Conservation (phyloP, 2,888 invertebrate species). For the Leptodirus hochenwartii region DNA sequence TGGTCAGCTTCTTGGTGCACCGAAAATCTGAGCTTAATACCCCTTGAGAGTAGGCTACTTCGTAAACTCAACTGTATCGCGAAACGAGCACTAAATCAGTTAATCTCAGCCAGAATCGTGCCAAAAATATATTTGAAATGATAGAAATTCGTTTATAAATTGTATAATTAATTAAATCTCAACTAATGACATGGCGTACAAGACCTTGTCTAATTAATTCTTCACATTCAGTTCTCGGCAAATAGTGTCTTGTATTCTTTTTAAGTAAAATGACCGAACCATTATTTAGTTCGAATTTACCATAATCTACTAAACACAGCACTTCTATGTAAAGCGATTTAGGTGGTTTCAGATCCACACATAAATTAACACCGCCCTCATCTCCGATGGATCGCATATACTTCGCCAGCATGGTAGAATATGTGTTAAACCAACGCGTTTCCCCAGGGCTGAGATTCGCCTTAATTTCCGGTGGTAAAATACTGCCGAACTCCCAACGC, state of each 20-base stretch:
- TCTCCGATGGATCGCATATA: constrained; percentile 85
- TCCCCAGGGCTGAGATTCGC: constrained; percentile 64
- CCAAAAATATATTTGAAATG: no score
- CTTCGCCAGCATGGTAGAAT: constrained; percentile 66
- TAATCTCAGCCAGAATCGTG: no score
- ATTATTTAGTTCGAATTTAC: constrained; percentile 83
- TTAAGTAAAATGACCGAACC: constrained; percentile 79
- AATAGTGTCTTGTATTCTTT: constrained; percentile 78
- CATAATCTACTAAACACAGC: constrained; percentile 75
- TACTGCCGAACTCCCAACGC: constrained; percentile 91
- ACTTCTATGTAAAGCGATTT: constrained; percentile 88
- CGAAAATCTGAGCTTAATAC: no score
- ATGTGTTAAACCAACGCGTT: constrained; percentile 73
- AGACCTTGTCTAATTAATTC: constrained; percentile 79
- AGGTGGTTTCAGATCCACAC: constrained; percentile 75
- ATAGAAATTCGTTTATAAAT: no score
- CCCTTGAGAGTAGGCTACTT: no score
- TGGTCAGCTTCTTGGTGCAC: no score
- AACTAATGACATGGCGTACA: constrained; percentile 46
- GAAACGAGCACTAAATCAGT: no score
- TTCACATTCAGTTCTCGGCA: constrained; percentile 79
- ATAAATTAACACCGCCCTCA: constrained; percentile 67
- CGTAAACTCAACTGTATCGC: no score
- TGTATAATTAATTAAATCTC: no score
- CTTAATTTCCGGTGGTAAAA: constrained; percentile 72